A percentile compares a stretch with the other conserved stretches of the same genome.
phyloP scores from a whole-genome alignment of 2,888 invertebrate species.

The Sphecodes monilicornis region DNA sequence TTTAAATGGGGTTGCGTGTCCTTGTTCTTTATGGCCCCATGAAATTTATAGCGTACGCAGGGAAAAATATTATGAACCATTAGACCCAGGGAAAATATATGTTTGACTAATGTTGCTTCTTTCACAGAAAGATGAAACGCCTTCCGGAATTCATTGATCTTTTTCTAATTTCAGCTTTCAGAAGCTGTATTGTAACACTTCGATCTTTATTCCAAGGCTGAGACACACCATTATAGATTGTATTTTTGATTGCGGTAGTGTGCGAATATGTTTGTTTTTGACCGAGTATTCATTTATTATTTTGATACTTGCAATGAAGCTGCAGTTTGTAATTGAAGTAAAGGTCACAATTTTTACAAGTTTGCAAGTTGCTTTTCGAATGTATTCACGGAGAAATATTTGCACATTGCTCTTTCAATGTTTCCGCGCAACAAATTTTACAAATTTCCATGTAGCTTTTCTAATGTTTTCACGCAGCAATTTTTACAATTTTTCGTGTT shows the following conservation, averaged over 20 bases:
- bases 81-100: not conserved
- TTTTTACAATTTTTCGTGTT: too few relatives aligned
- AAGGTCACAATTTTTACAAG: too few relatives aligned
- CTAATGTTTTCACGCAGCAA: too few relatives aligned
- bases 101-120: not conserved
- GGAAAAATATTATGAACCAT: conserved; percentile 10
- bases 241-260: not conserved
- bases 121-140: not conserved
- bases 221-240: too few relatives aligned
- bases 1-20: conserved; percentile 4
- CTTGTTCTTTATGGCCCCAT: not conserved
- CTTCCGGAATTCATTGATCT: not conserved
- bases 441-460: too few relatives aligned
- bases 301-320: not conserved
- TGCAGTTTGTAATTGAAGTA: too few relatives aligned
- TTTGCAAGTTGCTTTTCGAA: too few relatives aligned
- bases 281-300: not conserved
- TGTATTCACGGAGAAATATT: too few relatives aligned
- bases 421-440: too few relatives aligned
- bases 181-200: not conserved
- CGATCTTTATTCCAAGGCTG: not conserved
- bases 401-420: too few relatives aligned
- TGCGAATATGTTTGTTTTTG: not conserved
- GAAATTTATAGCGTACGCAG: not conserved
- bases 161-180: not conserved